Evolutionary conservation across 2,888 invertebrate genomes (phyloP), one percentile per base, ranked within the genome.

Genomic region (Amaurobius ferox): DNA sequence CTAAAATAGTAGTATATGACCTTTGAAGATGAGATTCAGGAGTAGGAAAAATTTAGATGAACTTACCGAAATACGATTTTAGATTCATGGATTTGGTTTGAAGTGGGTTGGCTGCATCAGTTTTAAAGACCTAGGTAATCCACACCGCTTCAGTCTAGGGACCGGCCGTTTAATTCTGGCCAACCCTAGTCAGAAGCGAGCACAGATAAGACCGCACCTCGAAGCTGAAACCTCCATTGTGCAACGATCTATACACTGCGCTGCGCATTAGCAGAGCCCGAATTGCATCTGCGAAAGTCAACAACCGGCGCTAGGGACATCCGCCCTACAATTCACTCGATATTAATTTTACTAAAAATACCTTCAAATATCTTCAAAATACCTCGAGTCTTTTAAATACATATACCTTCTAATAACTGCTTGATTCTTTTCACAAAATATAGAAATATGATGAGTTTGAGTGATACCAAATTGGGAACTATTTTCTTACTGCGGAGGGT

Each of bases 231-330:
- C 67, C 85, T 85, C 85, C 85, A 85, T 85, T 85, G 85, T 85
- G 85, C 85, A 85, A 85, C 85, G 85, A 78, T 68, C 73, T 30
- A 40, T 30, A 78, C 78, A 78, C 78, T 85, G 85, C 85, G 73
- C 78, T 85, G 85, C 85, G 85, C 78, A 78, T 79, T 85, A 55
- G 29, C 72, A 85, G n/a, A 44, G 44, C n/a, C 28, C 39, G 85
- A 79, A 85, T 85, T 85, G 85, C 85, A 73, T 85, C 73, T 62
- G 68, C 73, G 85, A 74, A 68, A 78, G 85, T 85, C 85, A 85
- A 85, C 85, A 85, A 85, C 83, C 83, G 83, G 77, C 64, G 44
- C 48, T 77, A 67, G 71, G 71, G 77, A 83, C 83, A 77, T 83
- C 85, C 85, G 85, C 78, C 78, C 78, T 72, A 32, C 62, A 11